phyloP scores from a whole-genome alignment of 2,113 vertebrate genomes.

The Elephas maximus region DNA sequence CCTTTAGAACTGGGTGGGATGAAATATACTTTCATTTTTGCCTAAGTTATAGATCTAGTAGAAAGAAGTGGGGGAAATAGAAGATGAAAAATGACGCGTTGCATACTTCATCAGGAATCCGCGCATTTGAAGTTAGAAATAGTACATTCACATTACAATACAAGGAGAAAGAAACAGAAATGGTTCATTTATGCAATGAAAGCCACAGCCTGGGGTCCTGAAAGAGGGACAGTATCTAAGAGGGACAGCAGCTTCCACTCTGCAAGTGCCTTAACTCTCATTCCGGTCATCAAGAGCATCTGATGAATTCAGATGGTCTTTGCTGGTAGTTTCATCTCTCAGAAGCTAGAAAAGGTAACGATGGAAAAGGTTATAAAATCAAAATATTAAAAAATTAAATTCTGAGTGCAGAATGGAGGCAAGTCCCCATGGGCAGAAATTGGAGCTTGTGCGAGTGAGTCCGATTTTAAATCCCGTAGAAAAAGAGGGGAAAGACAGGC shows the following conservation, averaged over 20 bases:
- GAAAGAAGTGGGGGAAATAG: background rate
- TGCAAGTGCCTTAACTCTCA: background rate
- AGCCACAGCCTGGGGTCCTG: background rate
- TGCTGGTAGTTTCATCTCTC: background rate
- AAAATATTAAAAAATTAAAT: background rate
- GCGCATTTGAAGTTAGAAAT: background rate
- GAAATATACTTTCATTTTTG: background rate
- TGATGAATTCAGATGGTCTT: background rate
- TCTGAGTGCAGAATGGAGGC: background rate
- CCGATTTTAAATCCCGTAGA: background rate
- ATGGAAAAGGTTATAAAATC: background rate
- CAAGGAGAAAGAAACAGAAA: background rate
- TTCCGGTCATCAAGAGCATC: background rate
- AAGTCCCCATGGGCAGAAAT: background rate
- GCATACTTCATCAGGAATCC: background rate
- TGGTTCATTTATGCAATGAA: background rate
- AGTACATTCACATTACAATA: background rate
- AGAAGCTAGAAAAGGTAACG: constrained; percentile 1
- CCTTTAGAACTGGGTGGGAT: background rate
- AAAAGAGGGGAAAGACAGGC: background rate
- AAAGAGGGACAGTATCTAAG: background rate
- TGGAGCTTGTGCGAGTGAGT: background rate
- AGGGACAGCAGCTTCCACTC: background rate
- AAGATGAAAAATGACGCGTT: background rate
- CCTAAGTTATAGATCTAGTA: background rate